These are phyloP conservation scores for Lordiphosa collinella DNA, from an alignment of 1,140 invertebrate species.

Conservation along the genomic window DNA sequence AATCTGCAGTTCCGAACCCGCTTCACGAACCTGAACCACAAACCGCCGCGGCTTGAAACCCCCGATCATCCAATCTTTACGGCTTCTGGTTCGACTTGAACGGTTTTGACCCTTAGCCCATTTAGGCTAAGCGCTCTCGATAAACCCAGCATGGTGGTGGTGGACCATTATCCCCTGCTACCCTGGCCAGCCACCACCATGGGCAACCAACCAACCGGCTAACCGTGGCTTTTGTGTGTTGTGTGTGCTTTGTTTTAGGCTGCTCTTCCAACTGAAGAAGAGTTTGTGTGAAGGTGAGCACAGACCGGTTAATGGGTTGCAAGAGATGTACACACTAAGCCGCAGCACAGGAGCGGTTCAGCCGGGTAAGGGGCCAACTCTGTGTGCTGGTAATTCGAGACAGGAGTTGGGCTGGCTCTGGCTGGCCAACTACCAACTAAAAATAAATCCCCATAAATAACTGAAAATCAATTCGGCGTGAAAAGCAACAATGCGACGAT, in stretches of 20 bases:
- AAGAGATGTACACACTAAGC: neutral
- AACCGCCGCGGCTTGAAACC: no score
- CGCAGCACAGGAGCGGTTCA: conserved; percentile 24
- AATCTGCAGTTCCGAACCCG: no score
- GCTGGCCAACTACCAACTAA: conserved; percentile 1
- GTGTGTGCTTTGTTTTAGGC: neutral
- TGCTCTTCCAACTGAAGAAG: conserved; percentile 16
- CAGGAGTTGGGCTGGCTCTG: conserved; percentile 33
- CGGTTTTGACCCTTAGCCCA: no score
- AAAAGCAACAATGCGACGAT: conserved; percentile 34
- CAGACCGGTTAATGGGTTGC: conserved; percentile 26
- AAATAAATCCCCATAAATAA: conserved; percentile 65
- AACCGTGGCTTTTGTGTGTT: neutral
- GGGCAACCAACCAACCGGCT: no score
- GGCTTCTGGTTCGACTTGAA: no score
- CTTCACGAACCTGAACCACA: no score
- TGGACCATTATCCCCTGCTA: no score
- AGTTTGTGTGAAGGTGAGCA: conserved; percentile 12
- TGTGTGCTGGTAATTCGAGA: conserved; percentile 34
- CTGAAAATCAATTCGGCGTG: conserved; percentile 73
- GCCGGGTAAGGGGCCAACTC: no score
- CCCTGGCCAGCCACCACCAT: no score
- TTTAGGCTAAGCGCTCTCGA: no score
- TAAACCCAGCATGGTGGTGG: no score
- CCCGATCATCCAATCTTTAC: no score